Conservation (phyloP, 2,113 vertebrate genomes). For the Callopanchax toddi region DNA sequence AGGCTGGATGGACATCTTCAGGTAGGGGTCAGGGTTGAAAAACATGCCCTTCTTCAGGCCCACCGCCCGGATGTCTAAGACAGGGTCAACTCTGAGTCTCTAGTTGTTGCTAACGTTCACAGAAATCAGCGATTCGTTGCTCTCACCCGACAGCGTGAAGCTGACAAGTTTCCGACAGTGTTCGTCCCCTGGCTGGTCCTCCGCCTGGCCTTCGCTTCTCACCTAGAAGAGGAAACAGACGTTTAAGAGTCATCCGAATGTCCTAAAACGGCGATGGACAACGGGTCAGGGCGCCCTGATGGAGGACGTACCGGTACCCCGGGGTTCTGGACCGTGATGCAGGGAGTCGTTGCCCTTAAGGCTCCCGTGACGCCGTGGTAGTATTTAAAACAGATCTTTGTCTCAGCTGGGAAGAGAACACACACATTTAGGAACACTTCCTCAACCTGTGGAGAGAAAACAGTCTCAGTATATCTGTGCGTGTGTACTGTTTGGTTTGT, state of each 20-base stretch:
- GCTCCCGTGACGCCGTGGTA: constrained; percentile 97
- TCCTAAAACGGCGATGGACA: no score
- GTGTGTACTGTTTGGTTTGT: no score
- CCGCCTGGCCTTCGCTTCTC: constrained; percentile 81
- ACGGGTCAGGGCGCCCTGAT: no score
- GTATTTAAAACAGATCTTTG: constrained; percentile 98
- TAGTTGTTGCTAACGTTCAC: neutral
- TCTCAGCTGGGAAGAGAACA: constrained; percentile 85
- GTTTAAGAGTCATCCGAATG: no score
- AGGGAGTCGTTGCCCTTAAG: constrained; percentile 92
- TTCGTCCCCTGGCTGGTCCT: constrained; percentile 84
- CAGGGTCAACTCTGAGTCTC: neutral
- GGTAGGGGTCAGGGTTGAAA: constrained; percentile 98
- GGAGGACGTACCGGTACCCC: constrained; percentile 86
- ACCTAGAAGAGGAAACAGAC: constrained; percentile 78
- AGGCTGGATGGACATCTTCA: constrained; percentile 99
- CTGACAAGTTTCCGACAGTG: constrained; percentile 91
- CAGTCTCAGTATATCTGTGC: no score
- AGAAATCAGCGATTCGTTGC: neutral
- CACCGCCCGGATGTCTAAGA: constrained; percentile 87
- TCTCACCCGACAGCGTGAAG: constrained; percentile 93
- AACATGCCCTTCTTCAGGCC: constrained; percentile 99
- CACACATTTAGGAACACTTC: no score
- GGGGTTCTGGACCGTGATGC: constrained; percentile 96
- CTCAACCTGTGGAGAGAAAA: no score